These are phyloP conservation scores for Molorchus minor DNA, from an alignment of 2,888 invertebrate species.

Conservation along the genomic window DNA sequence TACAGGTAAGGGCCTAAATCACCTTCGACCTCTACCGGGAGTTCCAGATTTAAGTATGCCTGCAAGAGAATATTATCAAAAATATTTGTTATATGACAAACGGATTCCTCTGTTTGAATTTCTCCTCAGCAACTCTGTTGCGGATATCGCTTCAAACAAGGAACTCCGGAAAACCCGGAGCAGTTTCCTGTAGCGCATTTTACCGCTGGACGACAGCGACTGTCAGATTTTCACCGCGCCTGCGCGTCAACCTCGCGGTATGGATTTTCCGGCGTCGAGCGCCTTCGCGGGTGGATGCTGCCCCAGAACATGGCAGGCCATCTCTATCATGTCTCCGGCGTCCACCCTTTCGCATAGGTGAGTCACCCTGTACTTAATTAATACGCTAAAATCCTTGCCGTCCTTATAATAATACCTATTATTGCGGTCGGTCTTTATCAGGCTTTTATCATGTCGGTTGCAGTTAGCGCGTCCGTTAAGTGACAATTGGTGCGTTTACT, in stretches of 20 bases:
- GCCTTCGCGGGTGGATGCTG: slow-evolving; percentile 26
- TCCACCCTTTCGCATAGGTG: slow-evolving; percentile 50
- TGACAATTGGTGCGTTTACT: slow-evolving; percentile 10
- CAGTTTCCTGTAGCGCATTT: slow-evolving; percentile 18
- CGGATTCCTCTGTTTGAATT: too few relatives aligned
- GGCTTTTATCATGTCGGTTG: slow-evolving; percentile 17
- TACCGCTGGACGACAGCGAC: not conserved
- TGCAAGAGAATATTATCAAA: too few relatives aligned
- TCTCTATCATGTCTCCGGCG: slow-evolving; percentile 47
- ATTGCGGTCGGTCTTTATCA: slow-evolving; percentile 19
- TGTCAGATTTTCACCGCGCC: slow-evolving; percentile 12
- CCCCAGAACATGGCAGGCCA: slow-evolving; percentile 39
- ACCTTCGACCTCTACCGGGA: too few relatives aligned
- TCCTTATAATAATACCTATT: slow-evolving; percentile 4
- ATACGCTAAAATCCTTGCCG: slow-evolving; percentile 16
- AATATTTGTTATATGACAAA: too few relatives aligned
- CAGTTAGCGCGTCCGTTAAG: not conserved
- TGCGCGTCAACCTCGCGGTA: slow-evolving; percentile 22
- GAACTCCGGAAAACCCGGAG: not conserved
- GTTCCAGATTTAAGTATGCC: too few relatives aligned
- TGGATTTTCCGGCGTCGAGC: slow-evolving; percentile 21
- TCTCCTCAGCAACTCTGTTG: not conserved
- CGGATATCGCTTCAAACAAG: not conserved
- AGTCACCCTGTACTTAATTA: slow-evolving; percentile 42
- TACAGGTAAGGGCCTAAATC: too few relatives aligned